phyloP scores from a whole-genome alignment of 2,113 vertebrate species.

The Grantiella picta region DNA sequence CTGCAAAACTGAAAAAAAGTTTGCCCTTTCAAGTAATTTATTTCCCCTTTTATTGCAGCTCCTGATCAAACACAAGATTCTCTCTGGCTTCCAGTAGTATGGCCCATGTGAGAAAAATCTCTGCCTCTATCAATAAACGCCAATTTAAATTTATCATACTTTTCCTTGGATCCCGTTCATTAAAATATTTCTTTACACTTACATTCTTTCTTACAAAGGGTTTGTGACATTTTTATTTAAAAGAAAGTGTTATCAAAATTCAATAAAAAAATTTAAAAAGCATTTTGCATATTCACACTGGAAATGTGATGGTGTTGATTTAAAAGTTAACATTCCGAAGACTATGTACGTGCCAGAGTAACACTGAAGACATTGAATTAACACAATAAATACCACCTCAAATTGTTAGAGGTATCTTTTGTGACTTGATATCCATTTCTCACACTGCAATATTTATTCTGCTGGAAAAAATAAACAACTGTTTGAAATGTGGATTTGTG shows the following conservation, averaged over 20 bases:
- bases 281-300: neutral
- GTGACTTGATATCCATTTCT: neutral
- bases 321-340: neutral
- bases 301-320: neutral
- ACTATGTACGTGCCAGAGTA: neutral
- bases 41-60: neutral
- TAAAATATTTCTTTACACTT: neutral
- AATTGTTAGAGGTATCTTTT: neutral
- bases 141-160: neutral
- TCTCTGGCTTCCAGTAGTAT: neutral
- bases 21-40: neutral
- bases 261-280: neutral
- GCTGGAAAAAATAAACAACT: neutral
- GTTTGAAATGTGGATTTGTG: neutral
- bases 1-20: neutral
- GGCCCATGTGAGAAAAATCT: neutral
- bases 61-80: neutral
- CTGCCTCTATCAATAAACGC: neutral
- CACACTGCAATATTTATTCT: neutral
- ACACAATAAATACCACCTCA: neutral
- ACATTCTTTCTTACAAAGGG: neutral
- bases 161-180: neutral
- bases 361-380: neutral
- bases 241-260: neutral
- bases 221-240: neutral